Evolutionary conservation across 1,140 invertebrate genomes (phyloP).

Genomic region (Bombus waltoni): DNA sequence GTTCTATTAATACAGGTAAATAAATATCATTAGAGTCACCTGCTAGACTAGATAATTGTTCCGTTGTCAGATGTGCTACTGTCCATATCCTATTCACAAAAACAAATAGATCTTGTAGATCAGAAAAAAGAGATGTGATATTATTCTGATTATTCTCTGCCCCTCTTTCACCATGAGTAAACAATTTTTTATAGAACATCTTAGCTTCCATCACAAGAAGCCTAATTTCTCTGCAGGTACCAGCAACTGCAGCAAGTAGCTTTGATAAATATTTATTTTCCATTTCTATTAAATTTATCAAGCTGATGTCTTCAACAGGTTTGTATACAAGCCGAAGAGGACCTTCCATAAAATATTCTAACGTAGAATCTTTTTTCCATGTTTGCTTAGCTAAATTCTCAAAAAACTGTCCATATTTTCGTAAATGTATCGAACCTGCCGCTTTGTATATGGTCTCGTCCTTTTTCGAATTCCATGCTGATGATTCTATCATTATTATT

Average conservation of each 20-base stretch:
- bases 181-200: conserved; percentile 85
- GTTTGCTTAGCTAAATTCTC: conserved; percentile 85
- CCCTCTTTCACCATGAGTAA: conserved; percentile 86
- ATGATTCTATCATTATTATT: conserved; percentile 76
- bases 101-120: conserved; percentile 79
- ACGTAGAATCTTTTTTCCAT: conserved; percentile 73
- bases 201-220: conserved; percentile 87
- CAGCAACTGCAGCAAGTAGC: conserved; percentile 90
- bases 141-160: conserved; percentile 69
- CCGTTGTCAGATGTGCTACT: conserved; percentile 74
- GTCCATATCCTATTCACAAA: conserved; percentile 80
- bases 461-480: conserved; percentile 73
- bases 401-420: conserved; percentile 89
- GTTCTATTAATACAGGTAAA: conserved; percentile 82
- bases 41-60: conserved; percentile 76
- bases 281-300: conserved; percentile 89
- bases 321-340: conserved; percentile 84
- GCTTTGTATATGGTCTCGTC: conserved; percentile 82
- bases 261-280: conserved; percentile 93
- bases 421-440: conserved; percentile 85
- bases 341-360: conserved; percentile 81
- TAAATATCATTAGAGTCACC: conserved; percentile 74
- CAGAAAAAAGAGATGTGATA: conserved; percentile 72
- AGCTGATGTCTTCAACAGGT: conserved; percentile 86
- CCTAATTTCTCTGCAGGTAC: conserved; percentile 90